Base-by-base conservation (phyloP, 2,888 invertebrate genomes). In the Hypselothyrea guttata region DNA sequence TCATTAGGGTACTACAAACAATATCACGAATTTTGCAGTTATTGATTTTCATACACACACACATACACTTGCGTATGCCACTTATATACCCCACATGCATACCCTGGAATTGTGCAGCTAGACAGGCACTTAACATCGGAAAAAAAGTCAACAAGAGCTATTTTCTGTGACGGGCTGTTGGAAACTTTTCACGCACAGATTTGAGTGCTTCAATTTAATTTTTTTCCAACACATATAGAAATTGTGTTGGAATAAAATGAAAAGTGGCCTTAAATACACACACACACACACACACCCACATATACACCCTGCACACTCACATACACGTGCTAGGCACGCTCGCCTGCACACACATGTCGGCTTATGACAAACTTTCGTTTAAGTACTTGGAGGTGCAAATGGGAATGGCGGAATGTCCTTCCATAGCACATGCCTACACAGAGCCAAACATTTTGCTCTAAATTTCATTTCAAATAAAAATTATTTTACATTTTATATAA, bases 321-420 rank as follows among this genome's bases (percentile, higher is more conserved):
- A 49, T 45, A 42, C 34, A 34, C 48, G 56, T 27, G 33, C 41
- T 28, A 34, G 22, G 35, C 35, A 48, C 58, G 59, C 51, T 18
- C 18, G 42, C 61, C 56, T 38, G 41, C 70, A 61, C 67, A 56
- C 59, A 52, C 48, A 56, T 62, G 65, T 59, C 63, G 45, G 66
- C 62, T 61, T 65, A 65, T 61, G 55, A 56, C 51, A 61, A 64
- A 73, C 37, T 60, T 65, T 56, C 54, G 40, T 22, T 60, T 53
- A 66, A 82, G 84, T 63, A 81, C 78, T 78, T 81, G 71, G 22
- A 78, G 82, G 78, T 78, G 84, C 61, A 62, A 78, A 84, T 84
- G 63, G 71, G 53, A 59, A 49, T 59, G 60, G 68, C 49, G 51
- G 22, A 59, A 51, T 66, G 61, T 66, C 45, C 69, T 57, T 33